Evolutionary conservation across 2,888 invertebrate species (phyloP).

Genomic region (Drosophila paramelanica): DNA sequence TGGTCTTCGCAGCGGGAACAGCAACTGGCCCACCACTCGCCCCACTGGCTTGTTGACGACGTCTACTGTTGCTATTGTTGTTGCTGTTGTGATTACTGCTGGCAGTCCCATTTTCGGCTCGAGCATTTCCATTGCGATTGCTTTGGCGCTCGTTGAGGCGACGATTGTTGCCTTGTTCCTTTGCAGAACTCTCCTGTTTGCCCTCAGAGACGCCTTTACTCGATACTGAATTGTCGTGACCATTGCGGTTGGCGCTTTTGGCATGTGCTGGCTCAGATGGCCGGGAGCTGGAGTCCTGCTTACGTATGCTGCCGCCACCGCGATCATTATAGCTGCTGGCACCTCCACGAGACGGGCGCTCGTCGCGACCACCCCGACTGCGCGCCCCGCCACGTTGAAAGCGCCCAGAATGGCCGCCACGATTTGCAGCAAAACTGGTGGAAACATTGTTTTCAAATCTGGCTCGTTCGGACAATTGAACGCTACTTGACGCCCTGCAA

Average conservation of each 20-base stretch:
- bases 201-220: constrained; percentile 37
- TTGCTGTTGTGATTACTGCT: constrained; percentile 23
- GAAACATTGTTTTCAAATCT: constrained; percentile 85
- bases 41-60: constrained; percentile 36
- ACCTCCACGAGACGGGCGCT: constrained; percentile 44
- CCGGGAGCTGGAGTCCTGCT: constrained; percentile 20
- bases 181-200: constrained; percentile 42
- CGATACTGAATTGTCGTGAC: constrained; percentile 30
- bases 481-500: constrained; percentile 17
- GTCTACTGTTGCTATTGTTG: constrained; percentile 22
- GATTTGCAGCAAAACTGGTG: constrained; percentile 83
- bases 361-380: constrained; percentile 46
- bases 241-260: constrained; percentile 44
- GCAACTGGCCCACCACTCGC: constrained; percentile 1
- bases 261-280: constrained; percentile 28
- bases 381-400: constrained; percentile 43
- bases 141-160: constrained; percentile 35
- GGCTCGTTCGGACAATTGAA: constrained; percentile 49
- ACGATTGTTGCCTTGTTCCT: constrained; percentile 45
- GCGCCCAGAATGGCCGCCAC: constrained; percentile 48
- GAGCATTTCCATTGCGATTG: constrained; percentile 52
- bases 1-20: constrained; percentile 19
- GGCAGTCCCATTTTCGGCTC: constrained; percentile 58
- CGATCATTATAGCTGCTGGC: constrained; percentile 29
- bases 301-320: constrained; percentile 26